Conservation (phyloP, 2,113 vertebrate species). For the Eptesicus fuscus region DNA sequence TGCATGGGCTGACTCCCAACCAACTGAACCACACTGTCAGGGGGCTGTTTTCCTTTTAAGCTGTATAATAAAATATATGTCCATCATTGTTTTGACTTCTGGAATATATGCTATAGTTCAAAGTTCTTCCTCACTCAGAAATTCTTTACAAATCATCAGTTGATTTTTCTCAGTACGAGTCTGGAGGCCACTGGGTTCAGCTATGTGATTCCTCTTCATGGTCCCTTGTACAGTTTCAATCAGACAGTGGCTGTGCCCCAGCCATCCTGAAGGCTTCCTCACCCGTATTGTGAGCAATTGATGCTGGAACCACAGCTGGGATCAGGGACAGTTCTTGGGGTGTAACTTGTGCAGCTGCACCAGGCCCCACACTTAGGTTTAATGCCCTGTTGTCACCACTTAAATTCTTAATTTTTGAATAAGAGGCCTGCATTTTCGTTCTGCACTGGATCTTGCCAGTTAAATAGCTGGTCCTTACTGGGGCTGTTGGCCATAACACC, state of each 20-base stretch:
- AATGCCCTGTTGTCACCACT: not conserved
- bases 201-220: not conserved
- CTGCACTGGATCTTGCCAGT: not conserved
- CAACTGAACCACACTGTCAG: not conserved
- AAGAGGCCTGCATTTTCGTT: too few relatives aligned
- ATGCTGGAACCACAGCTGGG: not conserved
- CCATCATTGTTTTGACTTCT: not conserved
- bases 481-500: not conserved
- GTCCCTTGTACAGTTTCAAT: too few relatives aligned
- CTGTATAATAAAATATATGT: not conserved
- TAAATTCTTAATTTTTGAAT: not conserved
- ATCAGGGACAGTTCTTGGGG: not conserved
- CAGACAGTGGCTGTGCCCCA: not conserved
- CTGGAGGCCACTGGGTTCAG: not conserved
- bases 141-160: not conserved
- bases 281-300: fast-evolving
- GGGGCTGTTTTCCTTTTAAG: not conserved
- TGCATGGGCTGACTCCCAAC: not conserved
- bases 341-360: not conserved
- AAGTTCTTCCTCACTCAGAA: not conserved
- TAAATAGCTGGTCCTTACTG: not conserved
- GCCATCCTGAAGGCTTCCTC: not conserved
- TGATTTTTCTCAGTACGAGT: not conserved
- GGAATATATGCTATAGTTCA: not conserved
- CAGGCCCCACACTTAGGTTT: not conserved